These are phyloP conservation scores for Bombus vancouverensis DNA, from an alignment of 1,140 invertebrate species.

Conservation along the genomic window DNA sequence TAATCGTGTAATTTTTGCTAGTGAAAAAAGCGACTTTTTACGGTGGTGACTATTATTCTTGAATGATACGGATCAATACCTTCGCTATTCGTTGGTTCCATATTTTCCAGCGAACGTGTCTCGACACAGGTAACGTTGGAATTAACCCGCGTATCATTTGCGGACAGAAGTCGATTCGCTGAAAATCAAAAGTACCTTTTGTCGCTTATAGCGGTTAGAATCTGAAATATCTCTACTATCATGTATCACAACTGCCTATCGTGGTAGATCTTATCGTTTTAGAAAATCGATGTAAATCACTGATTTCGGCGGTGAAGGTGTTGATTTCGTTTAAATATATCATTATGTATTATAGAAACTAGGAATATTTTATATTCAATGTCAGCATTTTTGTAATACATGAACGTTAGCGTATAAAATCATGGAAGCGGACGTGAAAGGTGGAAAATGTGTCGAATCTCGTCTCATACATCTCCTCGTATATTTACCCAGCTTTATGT, in stretches of 20 bases:
- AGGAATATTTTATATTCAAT: slow-evolving; percentile 56
- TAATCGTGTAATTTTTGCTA: background rate
- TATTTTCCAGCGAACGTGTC: too few species aligned
- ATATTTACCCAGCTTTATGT: slow-evolving; percentile 41
- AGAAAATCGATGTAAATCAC: background rate
- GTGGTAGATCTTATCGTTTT: background rate
- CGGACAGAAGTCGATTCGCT: background rate
- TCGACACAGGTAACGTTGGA: background rate
- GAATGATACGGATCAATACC: slow-evolving; percentile 27
- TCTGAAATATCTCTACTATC: background rate
- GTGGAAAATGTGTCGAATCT: slow-evolving; percentile 50
- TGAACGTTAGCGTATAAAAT: slow-evolving; percentile 23
- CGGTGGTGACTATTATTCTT: background rate
- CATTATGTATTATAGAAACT: slow-evolving; percentile 34
- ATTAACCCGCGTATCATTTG: background rate
- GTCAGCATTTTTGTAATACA: slow-evolving; percentile 54
- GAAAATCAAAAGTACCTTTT: background rate
- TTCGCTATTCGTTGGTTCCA: background rate
- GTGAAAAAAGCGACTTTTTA: background rate
- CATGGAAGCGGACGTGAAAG: slow-evolving; percentile 3
- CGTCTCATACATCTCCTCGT: slow-evolving; percentile 29
- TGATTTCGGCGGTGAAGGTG: slow-evolving; percentile 14
- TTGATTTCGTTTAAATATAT: slow-evolving; percentile 26
- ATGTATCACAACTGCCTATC: background rate
- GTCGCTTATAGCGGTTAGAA: background rate